phyloP scores from a whole-genome alignment of 2,113 vertebrate genomes.

The Aptenodytes forsteri region DNA sequence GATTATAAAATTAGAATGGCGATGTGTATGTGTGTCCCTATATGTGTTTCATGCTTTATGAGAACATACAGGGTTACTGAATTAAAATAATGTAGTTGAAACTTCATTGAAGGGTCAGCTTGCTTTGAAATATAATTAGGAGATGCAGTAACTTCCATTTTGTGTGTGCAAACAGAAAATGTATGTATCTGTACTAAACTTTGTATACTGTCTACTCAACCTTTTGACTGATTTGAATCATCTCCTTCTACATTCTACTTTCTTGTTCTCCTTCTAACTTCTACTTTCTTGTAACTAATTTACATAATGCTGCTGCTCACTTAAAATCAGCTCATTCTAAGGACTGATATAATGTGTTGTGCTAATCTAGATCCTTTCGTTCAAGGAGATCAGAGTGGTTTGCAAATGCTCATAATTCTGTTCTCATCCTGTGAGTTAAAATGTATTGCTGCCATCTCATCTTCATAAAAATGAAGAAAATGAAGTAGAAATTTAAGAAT shows the following conservation, averaged over 20 bases:
- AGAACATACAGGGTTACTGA: neutral
- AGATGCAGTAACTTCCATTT: neutral
- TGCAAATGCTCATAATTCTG: conserved; percentile 18
- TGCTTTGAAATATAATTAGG: neutral
- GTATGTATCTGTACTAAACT: neutral
- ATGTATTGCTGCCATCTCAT: neutral
- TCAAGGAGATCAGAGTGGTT: neutral
- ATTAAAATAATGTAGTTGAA: neutral
- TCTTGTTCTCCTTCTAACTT: neutral
- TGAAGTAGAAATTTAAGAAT: neutral
- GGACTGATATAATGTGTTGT: neutral
- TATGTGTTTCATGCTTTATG: neutral
- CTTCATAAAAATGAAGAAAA: conserved; percentile 20
- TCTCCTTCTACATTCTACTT: neutral
- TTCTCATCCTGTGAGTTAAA: neutral
- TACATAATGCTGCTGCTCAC: conserved; percentile 15
- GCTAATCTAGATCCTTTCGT: neutral
- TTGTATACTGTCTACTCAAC: neutral
- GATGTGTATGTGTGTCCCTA: neutral
- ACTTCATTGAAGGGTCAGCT: neutral
- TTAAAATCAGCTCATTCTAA: neutral
- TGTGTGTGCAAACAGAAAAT: neutral
- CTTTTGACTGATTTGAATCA: neutral
- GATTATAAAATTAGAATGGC: neutral
- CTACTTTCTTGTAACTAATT: conserved; percentile 3